Percentiles rank a stretch among this genome's conserved stretches.
These are phyloP conservation scores for Pandemis heparana DNA, from an alignment of 2,888 invertebrate genomes.

Conservation along the genomic window DNA sequence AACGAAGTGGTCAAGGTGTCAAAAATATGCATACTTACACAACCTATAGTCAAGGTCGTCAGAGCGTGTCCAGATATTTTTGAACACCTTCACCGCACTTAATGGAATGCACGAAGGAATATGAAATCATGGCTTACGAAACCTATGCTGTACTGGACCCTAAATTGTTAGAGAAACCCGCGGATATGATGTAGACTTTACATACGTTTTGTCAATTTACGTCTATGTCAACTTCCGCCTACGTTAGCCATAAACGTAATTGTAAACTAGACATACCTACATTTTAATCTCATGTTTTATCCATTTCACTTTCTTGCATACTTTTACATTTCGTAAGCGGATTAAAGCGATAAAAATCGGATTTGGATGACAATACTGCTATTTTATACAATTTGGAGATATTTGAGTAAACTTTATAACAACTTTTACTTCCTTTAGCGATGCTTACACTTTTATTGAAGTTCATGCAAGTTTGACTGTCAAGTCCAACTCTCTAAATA, in stretches of 20 bases:
- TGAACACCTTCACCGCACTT: background rate
- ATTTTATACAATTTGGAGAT: conserved; percentile 20
- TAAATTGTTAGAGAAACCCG: conserved; percentile 9
- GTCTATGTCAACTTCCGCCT: conserved; percentile 47
- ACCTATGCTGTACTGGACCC: background rate
- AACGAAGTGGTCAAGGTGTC: background rate
- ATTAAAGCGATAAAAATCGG: conserved; percentile 28
- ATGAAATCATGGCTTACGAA: background rate
- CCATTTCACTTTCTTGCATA: conserved; percentile 39
- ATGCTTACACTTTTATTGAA: background rate
- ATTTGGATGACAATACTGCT: conserved; percentile 13
- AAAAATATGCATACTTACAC: background rate
- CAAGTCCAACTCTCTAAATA: background rate
- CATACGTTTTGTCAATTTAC: conserved; percentile 26
- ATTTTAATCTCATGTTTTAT: conserved; percentile 27
- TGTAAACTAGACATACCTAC: conserved; percentile 28
- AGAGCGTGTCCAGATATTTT: background rate
- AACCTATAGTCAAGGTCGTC: background rate
- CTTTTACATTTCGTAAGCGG: conserved; percentile 36
- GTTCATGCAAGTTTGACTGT: background rate
- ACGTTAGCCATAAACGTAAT: conserved; percentile 22
- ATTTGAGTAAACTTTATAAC: background rate
- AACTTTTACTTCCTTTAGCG: conserved; percentile 16
- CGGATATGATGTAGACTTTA: conserved; percentile 38
- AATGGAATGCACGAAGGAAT: background rate